Evolutionary conservation across 2,797 vertebrate species (phyloP).

Genomic region (Eremophila alpestris): DNA sequence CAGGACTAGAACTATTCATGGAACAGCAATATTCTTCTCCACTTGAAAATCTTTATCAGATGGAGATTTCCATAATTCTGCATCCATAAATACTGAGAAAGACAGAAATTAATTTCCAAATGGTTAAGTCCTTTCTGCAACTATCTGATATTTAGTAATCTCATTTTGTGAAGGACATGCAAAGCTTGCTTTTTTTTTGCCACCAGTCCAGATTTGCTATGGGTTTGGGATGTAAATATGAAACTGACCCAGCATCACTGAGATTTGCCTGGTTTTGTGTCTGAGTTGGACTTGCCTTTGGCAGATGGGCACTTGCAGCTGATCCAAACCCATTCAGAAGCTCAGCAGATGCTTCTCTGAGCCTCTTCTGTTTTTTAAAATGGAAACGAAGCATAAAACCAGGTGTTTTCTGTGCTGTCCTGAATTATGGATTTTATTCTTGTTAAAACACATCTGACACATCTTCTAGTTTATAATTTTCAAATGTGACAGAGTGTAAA

Average conservation of each 20-base stretch:
- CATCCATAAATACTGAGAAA: background rate
- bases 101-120: background rate
- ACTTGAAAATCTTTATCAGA: background rate
- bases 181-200: background rate
- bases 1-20: background rate
- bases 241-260: background rate
- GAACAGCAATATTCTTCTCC: background rate
- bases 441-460: background rate
- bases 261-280: background rate
- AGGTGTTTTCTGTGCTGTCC: background rate
- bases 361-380: background rate
- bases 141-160: background rate
- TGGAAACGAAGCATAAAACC: background rate
- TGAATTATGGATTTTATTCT: background rate
- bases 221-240: background rate
- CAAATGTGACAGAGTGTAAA: background rate
- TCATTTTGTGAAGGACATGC: background rate
- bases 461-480: background rate
- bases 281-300: background rate
- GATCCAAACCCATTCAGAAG: conserved; percentile 23
- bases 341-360: conserved; percentile 35
- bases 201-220: background rate
- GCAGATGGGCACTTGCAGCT: background rate
- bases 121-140: background rate
- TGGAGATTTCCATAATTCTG: background rate